Base-by-base conservation (phyloP, 2,797 vertebrate species). In the Eupleurogrammus muticus region DNA sequence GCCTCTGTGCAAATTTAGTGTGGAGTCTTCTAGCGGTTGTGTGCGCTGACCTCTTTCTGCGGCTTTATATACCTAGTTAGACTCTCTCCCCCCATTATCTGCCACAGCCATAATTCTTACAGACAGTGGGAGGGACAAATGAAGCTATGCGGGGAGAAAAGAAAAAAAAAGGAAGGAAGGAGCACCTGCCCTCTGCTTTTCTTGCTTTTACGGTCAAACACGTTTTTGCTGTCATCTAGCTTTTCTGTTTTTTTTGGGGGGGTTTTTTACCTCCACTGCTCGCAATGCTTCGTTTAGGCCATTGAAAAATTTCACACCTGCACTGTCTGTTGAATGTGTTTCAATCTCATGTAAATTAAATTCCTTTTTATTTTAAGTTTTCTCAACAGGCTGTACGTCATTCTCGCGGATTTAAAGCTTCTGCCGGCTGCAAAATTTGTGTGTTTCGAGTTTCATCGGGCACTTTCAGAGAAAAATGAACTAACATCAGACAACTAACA, bases 31-130 rank as follows among this genome's bases (percentile, higher is more conserved):
- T 66, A 53, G 71, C 62, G 24, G 76, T 84, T 87, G 77, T 86
- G 81, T 85, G 78, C 87, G 81, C 84, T 91, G 90, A 92, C 90
- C 90, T 89, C 87, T 83, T 92, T 89, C 83, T 75, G 67, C 70
- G 57, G 78, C 79, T 82, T 77, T 71, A 83, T 85, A 73, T 80
- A 89, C 81, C 74, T 77, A 77, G 73, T 70, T 75, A 56, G 62
- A 80, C 36, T 83, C 61, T 51, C 61, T 56, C 52, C 66, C 59
- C 61, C 70, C 63, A 40, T 65, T 58, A 49, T 51, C 74, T 67
- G 55, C 73, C 49, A 40, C 38, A 47, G 64, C 32, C 62, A 36
- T 81, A 60, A 84, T 80, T 75, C 46, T 50, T 48, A 28, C 66
- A 49, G 74, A 83, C 69, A 84, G 68, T 9, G 36, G 28, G 58